Percentiles rank a stretch among this genome's conserved stretches.
Conservation (phyloP, 2,797 vertebrate species). For the Dendrocincla tyrannina region DNA sequence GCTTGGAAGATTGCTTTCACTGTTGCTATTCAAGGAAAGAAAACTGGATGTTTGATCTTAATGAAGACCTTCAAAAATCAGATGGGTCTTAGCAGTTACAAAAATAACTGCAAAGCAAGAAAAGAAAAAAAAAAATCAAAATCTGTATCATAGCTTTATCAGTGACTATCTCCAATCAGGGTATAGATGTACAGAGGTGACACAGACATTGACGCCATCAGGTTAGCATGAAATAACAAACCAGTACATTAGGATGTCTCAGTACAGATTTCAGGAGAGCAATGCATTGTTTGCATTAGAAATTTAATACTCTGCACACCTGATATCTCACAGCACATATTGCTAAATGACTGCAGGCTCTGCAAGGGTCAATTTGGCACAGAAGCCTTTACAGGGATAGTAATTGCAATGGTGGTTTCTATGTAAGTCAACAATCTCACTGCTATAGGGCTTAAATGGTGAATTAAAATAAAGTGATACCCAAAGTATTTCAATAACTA, state of each 20-base stretch:
- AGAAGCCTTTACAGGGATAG: not conserved
- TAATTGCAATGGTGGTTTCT: not conserved
- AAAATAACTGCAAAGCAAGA: not conserved
- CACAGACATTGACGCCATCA: not conserved
- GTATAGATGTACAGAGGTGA: not conserved
- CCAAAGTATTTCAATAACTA: not conserved
- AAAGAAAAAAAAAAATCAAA: not conserved
- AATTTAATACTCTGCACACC: not conserved
- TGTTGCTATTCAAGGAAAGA: not conserved
- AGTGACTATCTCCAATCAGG: not conserved
- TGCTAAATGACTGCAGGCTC: not conserved
- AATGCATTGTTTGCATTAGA: not conserved
- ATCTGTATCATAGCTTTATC: not conserved
- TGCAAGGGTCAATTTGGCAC: not conserved
- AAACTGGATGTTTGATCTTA: not conserved
- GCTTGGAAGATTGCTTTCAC: not conserved
- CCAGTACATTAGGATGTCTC: not conserved
- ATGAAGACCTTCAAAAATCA: conserved; percentile 7
- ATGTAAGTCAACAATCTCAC: not conserved
- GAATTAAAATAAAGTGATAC: not conserved
- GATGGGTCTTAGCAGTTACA: not conserved
- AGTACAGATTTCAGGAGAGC: not conserved
- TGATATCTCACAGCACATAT: not conserved
- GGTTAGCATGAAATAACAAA: not conserved
- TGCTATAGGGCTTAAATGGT: not conserved